phyloP scores from a whole-genome alignment of 2,888 invertebrate species.

The Torymus aiolomorphi region DNA sequence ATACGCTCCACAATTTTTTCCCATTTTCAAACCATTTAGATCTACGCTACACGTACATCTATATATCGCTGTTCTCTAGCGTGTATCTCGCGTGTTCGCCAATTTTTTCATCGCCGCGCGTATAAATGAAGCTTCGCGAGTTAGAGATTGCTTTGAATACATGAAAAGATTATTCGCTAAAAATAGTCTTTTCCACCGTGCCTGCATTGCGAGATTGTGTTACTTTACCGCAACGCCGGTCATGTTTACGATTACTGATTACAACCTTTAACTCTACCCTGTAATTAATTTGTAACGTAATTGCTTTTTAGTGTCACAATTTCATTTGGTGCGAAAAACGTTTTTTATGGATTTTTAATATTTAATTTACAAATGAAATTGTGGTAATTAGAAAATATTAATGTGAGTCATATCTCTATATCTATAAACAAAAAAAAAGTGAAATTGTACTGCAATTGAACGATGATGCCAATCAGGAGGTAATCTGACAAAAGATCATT shows the following conservation, averaged over 20 bases:
- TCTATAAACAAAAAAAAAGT: too few relatives aligned
- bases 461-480: too few relatives aligned
- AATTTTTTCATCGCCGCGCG: constrained; percentile 14
- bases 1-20: neutral
- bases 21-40: too few relatives aligned
- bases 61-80: neutral
- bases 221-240: neutral
- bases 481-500: too few relatives aligned
- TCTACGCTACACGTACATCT: too few relatives aligned
- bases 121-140: constrained; percentile 17
- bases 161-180: constrained; percentile 26
- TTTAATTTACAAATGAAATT: too few relatives aligned
- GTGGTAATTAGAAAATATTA: too few relatives aligned
- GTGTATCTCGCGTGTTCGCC: neutral
- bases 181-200: constrained; percentile 18
- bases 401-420: too few relatives aligned
- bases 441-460: too few relatives aligned
- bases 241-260: neutral
- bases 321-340: neutral
- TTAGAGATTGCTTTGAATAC: constrained; percentile 36
- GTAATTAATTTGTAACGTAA: too few relatives aligned
- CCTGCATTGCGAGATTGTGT: neutral
- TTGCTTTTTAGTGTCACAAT: too few relatives aligned
- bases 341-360: too few relatives aligned
- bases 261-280: neutral